These are phyloP conservation scores for Tenrec ecaudatus DNA, from an alignment of 2,113 vertebrate genomes.

Conservation along the genomic window DNA sequence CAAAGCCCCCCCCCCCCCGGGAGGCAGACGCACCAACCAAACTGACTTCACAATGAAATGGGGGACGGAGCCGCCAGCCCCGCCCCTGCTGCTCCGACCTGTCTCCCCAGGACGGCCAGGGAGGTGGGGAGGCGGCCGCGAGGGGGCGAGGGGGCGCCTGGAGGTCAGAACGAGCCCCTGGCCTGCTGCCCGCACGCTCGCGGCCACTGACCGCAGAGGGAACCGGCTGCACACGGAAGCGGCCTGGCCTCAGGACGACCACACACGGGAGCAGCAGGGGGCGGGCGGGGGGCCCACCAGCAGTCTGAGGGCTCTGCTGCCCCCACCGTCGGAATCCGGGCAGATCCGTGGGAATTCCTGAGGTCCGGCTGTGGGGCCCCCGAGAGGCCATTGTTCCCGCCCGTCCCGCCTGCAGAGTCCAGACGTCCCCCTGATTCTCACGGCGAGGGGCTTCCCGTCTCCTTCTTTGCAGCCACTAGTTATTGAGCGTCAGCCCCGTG, in stretches of 20 bases:
- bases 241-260: accelerated
- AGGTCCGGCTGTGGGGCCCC: not conserved
- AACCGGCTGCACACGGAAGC: accelerated
- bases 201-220: too few species aligned
- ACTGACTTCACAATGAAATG: not conserved
- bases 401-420: accelerated
- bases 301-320: not conserved
- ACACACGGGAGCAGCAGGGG: too few species aligned
- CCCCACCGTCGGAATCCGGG: not conserved
- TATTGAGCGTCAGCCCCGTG: not conserved
- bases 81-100: too few species aligned
- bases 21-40: not conserved
- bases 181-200: accelerated
- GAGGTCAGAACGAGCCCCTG: not conserved
- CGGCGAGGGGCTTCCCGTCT: too few species aligned
- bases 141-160: accelerated
- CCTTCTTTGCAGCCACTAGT: not conserved
- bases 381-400: too few species aligned
- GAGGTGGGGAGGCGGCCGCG: not conserved
- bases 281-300: too few species aligned
- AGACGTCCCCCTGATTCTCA: not conserved
- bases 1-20: too few species aligned
- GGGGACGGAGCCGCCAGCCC: not conserved
- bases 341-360: not conserved
- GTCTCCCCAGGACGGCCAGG: too few species aligned